Conservation (phyloP, 1,140 invertebrate species). For the Wiebesia pumilae region DNA sequence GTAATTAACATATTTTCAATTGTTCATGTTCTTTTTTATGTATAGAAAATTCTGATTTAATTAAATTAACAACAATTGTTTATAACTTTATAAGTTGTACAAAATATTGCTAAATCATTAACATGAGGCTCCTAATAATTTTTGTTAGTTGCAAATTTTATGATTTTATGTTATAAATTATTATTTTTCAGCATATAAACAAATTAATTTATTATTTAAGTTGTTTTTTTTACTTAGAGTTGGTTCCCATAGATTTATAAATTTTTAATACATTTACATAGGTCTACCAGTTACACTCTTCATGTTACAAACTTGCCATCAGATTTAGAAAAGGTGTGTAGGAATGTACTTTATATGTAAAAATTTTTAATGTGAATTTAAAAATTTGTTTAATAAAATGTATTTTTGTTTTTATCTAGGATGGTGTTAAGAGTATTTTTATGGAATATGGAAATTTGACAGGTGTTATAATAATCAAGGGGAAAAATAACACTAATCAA, state of each 20-base stretch:
- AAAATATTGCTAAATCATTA: not conserved
- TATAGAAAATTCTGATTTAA: no score
- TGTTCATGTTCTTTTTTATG: no score
- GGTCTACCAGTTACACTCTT: constrained; percentile 51
- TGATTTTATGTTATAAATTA: not conserved
- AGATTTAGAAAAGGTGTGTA: constrained; percentile 63
- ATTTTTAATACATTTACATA: constrained; percentile 5
- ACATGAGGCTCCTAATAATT: no score
- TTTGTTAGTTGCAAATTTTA: no score
- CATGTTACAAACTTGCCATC: constrained; percentile 61
- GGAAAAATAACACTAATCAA: constrained; percentile 26
- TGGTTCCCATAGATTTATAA: not conserved
- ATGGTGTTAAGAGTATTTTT: constrained; percentile 64
- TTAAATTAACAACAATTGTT: not conserved
- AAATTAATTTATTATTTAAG: not conserved
- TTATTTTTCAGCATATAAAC: not conserved
- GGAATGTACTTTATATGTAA: constrained; percentile 8
- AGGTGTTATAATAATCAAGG: constrained; percentile 53
- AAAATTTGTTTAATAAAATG: constrained; percentile 9
- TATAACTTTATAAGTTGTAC: not conserved
- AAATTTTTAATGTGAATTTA: not conserved
- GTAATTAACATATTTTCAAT: no score
- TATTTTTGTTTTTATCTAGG: constrained; percentile 54
- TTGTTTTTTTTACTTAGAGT: not conserved
- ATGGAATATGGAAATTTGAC: constrained; percentile 60